Conservation (phyloP, 2,113 vertebrate genomes). For the Mungos mungo region DNA sequence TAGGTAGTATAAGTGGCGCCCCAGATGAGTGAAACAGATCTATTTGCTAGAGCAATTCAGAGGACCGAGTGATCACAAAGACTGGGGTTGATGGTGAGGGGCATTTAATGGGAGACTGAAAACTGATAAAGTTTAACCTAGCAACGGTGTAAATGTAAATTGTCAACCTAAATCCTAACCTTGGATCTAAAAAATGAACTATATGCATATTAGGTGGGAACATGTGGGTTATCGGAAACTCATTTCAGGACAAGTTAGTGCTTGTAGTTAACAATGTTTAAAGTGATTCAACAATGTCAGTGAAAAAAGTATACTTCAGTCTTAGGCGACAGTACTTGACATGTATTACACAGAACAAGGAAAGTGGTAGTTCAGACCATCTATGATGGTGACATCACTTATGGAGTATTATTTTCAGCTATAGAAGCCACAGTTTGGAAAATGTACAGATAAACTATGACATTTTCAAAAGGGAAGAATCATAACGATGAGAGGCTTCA, state of each 20-base stretch:
- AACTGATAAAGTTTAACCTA: background rate
- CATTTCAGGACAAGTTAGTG: background rate
- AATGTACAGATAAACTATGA: background rate
- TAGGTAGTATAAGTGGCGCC: background rate
- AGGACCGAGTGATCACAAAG: background rate
- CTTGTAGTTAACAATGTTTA: background rate
- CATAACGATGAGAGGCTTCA: background rate
- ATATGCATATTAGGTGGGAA: background rate
- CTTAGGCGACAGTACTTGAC: background rate
- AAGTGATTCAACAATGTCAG: background rate
- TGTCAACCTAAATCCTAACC: background rate
- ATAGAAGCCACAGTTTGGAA: background rate
- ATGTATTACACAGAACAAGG: background rate
- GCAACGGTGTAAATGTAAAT: conserved; percentile 10
- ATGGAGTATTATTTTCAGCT: background rate
- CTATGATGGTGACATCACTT: background rate
- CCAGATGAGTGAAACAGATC: background rate
- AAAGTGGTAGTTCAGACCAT: background rate
- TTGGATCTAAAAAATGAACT: background rate
- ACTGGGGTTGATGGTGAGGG: background rate
- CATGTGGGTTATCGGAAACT: background rate
- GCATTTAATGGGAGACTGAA: background rate
- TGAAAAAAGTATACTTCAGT: background rate
- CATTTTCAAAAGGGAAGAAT: background rate
- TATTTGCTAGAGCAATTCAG: background rate